Base-by-base conservation (phyloP, 2,888 invertebrate genomes). In the Helicoverpa assulta region DNA sequence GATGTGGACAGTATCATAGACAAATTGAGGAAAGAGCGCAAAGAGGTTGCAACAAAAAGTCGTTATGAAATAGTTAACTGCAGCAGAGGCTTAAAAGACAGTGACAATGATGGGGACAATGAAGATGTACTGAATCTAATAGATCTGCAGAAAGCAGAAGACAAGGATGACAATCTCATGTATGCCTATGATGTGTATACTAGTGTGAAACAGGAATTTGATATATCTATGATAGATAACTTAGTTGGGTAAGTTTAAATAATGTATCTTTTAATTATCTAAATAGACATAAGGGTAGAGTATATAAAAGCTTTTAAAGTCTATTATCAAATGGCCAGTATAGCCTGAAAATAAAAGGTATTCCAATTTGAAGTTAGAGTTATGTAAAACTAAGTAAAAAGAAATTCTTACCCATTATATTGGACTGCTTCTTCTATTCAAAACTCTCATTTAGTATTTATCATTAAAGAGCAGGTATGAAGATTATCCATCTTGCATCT, bases 111-210 rank as follows among this genome's bases (percentile, higher is more conserved):
- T 14, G 78, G 76, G 4, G 77, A 77, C 0, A 59, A 50, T 10
- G 86, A 90, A 0, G 86, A 89, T 52, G 16, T 85, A 2, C 88
- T 91, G 68, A 87, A 93, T 83, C 80, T 95, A 69, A 92, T 96
- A 2, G 96, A 96, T 72, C 78, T 96, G 62, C 87, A 86, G 60
- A 90, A 86, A 50, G 82, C 85, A 2, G 87, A 81, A 57, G 90
- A 92, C 67, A 87, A 85, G 16, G 86, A 89, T 61, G 81, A 79
- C 0, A 84, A 91, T 76, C 87, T 85, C 0, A 87, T 93, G 65
- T 95, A 93, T 85, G 93, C 92, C 4, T 96, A 95, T 78, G 96
- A 96, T 78, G 70, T 96, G 60, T 96, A 96, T 68, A 91, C 92
- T 6, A 88, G 93, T 5, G 90, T 91, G 1, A 93, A 91, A 72